Base-by-base conservation (phyloP, 2,797 vertebrate genomes). In the Scolopax rusticola region DNA sequence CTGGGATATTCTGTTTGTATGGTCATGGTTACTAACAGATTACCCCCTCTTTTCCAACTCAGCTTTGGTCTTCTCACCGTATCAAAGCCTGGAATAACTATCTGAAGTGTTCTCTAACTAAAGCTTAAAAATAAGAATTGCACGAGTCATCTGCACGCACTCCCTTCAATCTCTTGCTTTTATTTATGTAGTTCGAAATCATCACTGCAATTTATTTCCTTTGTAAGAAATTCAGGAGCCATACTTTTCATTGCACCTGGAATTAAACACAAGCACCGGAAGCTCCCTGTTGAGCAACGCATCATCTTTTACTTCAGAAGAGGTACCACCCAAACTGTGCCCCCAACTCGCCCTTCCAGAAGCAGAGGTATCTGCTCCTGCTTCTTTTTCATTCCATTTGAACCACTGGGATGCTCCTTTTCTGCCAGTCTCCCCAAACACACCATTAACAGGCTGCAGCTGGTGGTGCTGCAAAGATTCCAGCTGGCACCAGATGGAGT, bases 381-480 rank as follows among this genome's bases (percentile, higher is more conserved):
- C 33, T 43, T 78, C 78, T 74, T 20, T 65, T 95, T 82, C 48
- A 38, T 78, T 53, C 45, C 20, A 0, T 83, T 63, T 68, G 45
- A 87, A 48, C 38, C 56, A 47, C 60, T 69, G 24, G n/a, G 69
- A 74, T 21, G 25, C 25, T 41, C 15, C 60, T 25, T 70, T 90
- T 90, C 63, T 75, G 23, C 61, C 77, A 38, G 27, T 54, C 13
- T 54, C 69, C 87, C 78, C 28, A 7, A 94, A 54, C 48, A 74
- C 71, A 77, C 11, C 30, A 69, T 56, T 56, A 84, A 88, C 76
- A 90, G 36, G 36, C 67, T 71, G 50, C 80, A 85, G 80, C 87
- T 78, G 68, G 50, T 41, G 16, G 5, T 68, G 70, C 94, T 97
- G 84, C 75, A 76, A 83, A 60, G 78, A 89, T 94, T 63, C 73